Evolutionary conservation across 2,797 vertebrate genomes (phyloP).

Genomic region (Leucoraja ocellata): DNA sequence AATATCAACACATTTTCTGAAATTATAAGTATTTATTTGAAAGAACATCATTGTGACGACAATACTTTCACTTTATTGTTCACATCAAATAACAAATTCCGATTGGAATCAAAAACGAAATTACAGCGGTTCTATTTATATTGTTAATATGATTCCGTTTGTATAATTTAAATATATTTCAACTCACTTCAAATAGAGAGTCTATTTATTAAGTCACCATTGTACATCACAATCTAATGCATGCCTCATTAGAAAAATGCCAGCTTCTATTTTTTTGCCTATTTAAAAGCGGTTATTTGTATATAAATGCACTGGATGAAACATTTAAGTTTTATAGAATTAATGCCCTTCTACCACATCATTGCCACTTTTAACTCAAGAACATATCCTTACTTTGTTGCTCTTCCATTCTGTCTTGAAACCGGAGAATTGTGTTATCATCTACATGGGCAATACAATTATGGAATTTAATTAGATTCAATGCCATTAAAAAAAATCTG

Average conservation of each 20-base stretch:
- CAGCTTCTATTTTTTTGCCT: background rate
- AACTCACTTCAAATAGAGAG: background rate
- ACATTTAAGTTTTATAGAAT: background rate
- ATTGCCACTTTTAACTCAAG: background rate
- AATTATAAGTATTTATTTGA: conserved; percentile 17
- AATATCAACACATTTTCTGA: conserved; percentile 15
- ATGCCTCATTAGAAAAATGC: background rate
- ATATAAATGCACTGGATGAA: background rate
- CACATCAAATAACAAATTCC: conserved; percentile 32
- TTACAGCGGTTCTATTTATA: background rate
- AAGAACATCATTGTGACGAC: background rate
- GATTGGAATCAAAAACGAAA: conserved; percentile 7
- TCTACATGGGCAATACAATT: background rate
- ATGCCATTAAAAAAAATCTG: no score
- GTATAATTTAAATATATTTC: background rate
- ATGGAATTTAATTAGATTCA: background rate
- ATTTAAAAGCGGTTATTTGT: conserved; percentile 11
- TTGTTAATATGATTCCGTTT: background rate
- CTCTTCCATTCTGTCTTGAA: background rate
- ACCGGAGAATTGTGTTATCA: background rate
- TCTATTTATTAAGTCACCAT: conserved; percentile 9
- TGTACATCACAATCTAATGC: conserved; percentile 13
- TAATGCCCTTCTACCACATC: background rate
- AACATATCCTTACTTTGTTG: background rate
- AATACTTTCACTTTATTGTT: background rate